Conservation (phyloP, 2,888 invertebrate species). For the Danaus chrysippus region DNA sequence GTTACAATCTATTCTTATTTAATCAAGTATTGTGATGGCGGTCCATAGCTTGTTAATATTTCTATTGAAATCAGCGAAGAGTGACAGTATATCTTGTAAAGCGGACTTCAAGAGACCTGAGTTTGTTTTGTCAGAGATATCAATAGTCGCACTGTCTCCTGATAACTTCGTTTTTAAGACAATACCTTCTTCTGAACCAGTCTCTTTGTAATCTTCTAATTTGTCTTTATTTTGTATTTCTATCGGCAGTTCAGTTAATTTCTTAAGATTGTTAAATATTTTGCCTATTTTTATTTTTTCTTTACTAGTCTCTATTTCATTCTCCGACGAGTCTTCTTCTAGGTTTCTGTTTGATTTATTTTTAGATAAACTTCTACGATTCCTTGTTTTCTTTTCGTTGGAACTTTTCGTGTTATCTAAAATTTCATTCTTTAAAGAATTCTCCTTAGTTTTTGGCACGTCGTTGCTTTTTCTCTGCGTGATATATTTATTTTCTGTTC, state of each 20-base stretch:
- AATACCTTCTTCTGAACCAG: constrained; percentile 38
- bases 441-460: constrained; percentile 9
- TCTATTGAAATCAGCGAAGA: constrained; percentile 58
- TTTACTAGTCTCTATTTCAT: constrained; percentile 43
- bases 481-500: background rate
- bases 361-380: constrained; percentile 31
- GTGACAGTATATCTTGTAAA: constrained; percentile 48
- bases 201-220: constrained; percentile 34
- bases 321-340: constrained; percentile 40
- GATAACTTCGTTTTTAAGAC: constrained; percentile 46
- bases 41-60: constrained; percentile 61
- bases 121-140: constrained; percentile 44
- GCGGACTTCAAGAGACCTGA: constrained; percentile 53
- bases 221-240: constrained; percentile 35
- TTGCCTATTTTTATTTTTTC: constrained; percentile 47
- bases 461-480: constrained; percentile 3
- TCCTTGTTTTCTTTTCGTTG: constrained; percentile 31
- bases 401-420: constrained; percentile 21
- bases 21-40: constrained; percentile 55
- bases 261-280: constrained; percentile 49
- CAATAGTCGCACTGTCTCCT: constrained; percentile 44
- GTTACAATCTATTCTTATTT: constrained; percentile 26
- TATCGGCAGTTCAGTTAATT: constrained; percentile 44
- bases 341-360: constrained; percentile 28
- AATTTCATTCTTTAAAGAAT: constrained; percentile 15